Evolutionary conservation across 2,113 vertebrate genomes (phyloP).

Genomic region (Mastomys coucha): DNA sequence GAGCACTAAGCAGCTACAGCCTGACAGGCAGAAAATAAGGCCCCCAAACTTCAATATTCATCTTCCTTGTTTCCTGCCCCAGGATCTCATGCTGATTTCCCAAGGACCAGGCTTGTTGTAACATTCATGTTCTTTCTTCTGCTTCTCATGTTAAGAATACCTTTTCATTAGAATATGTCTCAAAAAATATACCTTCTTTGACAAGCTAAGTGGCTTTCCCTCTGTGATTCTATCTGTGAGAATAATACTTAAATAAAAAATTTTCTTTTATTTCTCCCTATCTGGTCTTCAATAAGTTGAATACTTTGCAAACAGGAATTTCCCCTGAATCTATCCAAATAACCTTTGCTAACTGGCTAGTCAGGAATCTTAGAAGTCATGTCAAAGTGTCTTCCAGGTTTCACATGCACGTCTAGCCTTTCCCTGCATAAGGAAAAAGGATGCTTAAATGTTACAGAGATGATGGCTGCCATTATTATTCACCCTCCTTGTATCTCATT

Average conservation of each 20-base stretch:
- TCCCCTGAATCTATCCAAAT: neutral
- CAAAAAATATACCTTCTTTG: neutral
- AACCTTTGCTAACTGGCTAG: neutral
- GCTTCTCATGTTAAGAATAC: neutral
- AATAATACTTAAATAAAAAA: neutral
- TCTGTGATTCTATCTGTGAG: neutral
- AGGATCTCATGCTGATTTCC: neutral
- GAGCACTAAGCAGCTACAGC: neutral
- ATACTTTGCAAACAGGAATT: neutral
- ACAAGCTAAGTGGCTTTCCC: neutral
- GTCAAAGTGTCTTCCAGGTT: neutral
- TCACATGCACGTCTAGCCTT: neutral
- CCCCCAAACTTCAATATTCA: accelerated
- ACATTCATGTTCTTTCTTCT: neutral
- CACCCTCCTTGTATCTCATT: accelerated
- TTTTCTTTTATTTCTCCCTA: neutral
- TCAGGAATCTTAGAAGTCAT: constrained; percentile 11
- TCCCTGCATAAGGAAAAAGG: neutral
- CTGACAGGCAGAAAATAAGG: neutral
- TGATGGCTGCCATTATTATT: neutral
- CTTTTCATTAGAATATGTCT: neutral
- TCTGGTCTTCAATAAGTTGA: neutral
- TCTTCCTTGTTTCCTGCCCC: neutral
- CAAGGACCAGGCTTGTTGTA: neutral
- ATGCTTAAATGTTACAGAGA: neutral